Conservation (phyloP, 2,113 vertebrate species). For the Phaethon lepturus region DNA sequence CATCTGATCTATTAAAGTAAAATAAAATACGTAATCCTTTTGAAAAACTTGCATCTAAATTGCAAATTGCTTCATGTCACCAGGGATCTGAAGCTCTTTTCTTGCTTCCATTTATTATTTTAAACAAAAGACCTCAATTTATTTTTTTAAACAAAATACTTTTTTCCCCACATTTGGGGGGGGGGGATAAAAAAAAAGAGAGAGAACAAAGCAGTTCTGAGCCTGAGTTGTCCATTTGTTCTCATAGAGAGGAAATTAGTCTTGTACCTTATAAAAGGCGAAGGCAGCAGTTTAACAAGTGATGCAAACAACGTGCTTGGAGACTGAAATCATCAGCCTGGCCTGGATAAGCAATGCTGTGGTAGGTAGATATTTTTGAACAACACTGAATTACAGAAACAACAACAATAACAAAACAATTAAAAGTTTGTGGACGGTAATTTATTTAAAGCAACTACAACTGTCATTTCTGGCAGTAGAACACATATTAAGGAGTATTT, state of each 20-base stretch:
- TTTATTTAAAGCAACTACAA: not conserved
- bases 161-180: not conserved
- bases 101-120: not conserved
- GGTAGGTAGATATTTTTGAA: not conserved
- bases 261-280: not conserved
- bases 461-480: not conserved
- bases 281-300: not conserved
- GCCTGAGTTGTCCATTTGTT: not conserved
- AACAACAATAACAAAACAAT: not conserved
- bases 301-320: not conserved
- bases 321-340: not conserved
- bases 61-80: not conserved
- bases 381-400: not conserved
- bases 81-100: not conserved
- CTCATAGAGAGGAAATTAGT: not conserved
- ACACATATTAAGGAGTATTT: not conserved
- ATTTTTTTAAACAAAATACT: not conserved
- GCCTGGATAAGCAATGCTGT: not conserved
- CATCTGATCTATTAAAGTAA: not conserved
- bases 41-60: not conserved
- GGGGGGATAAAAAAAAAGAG: too few relatives aligned
- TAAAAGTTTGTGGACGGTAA: not conserved
- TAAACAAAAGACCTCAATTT: not conserved
- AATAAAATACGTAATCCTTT: not conserved
- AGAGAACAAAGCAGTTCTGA: not conserved